These are phyloP conservation scores for Sebastiscus tertius DNA, from an alignment of 2,797 vertebrate species.

Conservation along the genomic window DNA sequence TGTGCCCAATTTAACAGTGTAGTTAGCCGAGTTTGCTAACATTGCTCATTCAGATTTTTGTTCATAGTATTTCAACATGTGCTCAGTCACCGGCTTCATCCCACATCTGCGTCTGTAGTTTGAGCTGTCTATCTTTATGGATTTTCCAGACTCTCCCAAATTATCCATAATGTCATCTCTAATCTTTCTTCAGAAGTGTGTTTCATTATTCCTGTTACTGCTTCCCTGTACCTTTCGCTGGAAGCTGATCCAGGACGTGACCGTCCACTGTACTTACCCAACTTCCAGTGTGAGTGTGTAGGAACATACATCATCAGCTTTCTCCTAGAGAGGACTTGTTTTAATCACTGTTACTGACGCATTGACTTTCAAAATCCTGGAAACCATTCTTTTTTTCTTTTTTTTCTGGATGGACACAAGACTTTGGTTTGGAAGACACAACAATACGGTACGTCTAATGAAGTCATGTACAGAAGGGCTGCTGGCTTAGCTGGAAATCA, in stretches of 20 bases:
- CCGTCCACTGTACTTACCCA: not conserved
- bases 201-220: not conserved
- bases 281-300: not conserved
- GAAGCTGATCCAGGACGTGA: not conserved
- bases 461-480: not conserved
- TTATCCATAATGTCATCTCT: not conserved
- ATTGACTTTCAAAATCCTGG: not conserved
- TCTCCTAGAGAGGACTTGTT: not conserved
- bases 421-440: not conserved
- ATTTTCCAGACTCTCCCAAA: not conserved
- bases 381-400: not conserved
- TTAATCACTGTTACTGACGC: not conserved
- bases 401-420: not conserved
- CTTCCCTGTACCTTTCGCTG: not conserved
- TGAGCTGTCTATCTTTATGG: not conserved
- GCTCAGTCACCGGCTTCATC: not conserved
- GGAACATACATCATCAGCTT: not conserved
- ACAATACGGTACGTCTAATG: not conserved
- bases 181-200: conserved; percentile 37
- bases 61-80: not conserved
- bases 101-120: not conserved
- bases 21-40: not conserved
- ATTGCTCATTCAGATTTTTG: not conserved
- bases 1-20: not conserved
- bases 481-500: not conserved